Percentiles rank a stretch among this genome's conserved stretches.
phyloP scores from a whole-genome alignment of 2,888 invertebrate genomes.

The Nezara viridula region DNA sequence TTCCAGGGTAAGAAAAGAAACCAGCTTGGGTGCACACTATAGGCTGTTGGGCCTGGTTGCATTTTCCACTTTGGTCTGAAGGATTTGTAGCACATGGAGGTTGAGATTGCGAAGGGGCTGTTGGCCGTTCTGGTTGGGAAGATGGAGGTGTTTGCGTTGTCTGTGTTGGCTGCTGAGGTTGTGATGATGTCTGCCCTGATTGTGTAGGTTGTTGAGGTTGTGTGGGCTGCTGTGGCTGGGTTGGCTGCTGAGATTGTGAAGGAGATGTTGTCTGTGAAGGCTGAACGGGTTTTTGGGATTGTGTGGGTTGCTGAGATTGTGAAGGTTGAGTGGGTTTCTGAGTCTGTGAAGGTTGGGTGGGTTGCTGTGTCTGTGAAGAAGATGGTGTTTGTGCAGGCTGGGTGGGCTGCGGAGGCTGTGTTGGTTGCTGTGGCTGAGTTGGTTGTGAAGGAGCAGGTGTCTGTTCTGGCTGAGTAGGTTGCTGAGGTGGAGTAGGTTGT shows the following conservation, averaged over 20 bases:
- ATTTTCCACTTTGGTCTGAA: constrained; percentile 44
- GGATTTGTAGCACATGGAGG: constrained; percentile 13
- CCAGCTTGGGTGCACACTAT: constrained; percentile 72
- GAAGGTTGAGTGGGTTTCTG: constrained; percentile 33
- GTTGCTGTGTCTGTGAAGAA: neutral
- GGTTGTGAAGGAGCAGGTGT: constrained; percentile 63
- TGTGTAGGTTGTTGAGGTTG: constrained; percentile 61
- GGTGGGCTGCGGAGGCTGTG: constrained; percentile 24
- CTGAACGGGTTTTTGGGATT: constrained; percentile 1
- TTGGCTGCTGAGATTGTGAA: neutral
- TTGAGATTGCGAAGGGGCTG: neutral
- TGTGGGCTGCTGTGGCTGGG: neutral
- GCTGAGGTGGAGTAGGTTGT: constrained; percentile 53
- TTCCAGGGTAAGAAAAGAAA: constrained; percentile 77
- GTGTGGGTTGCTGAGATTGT: constrained; percentile 61
- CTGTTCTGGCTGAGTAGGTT: constrained; percentile 64
- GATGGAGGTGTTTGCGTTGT: neutral
- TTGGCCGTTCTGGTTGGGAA: constrained; percentile 1
- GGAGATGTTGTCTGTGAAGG: constrained; percentile 45
- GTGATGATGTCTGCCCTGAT: constrained; percentile 26
- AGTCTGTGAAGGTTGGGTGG: constrained; percentile 50
- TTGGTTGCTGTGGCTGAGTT: constrained; percentile 56
- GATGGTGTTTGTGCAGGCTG: constrained; percentile 18
- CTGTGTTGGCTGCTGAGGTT: constrained; percentile 8
- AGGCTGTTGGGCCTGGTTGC: constrained; percentile 48